Evolutionary conservation across 2,113 vertebrate genomes (phyloP).

Genomic region (Bos javanicus): DNA sequence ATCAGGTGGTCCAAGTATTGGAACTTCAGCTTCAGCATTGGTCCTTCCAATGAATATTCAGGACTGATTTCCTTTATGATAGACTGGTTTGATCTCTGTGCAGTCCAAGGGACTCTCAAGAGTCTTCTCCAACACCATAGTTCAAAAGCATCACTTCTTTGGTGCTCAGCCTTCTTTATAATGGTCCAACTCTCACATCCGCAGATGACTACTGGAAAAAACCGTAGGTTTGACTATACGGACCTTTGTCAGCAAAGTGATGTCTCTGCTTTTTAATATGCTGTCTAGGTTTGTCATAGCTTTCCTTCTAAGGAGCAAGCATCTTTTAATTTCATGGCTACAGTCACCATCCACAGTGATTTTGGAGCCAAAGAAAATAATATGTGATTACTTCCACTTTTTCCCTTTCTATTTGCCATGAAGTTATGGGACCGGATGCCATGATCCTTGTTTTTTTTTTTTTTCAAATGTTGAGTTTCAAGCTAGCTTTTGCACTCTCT

Average conservation of each 20-base stretch:
- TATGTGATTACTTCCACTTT: not conserved
- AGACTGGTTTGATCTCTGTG: not conserved
- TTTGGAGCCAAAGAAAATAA: not conserved
- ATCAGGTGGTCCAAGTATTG: not conserved
- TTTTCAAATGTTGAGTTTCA: not conserved
- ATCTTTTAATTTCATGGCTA: not conserved
- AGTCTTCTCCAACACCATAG: not conserved
- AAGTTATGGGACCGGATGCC: not conserved
- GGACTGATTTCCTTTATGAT: not conserved
- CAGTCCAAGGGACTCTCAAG: not conserved
- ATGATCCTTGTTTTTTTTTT: not conserved
- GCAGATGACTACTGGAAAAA: not conserved
- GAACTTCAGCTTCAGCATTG: not conserved
- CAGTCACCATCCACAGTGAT: not conserved
- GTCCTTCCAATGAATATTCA: not conserved
- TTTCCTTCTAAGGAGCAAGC: not conserved
- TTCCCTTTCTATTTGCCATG: not conserved
- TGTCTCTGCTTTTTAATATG: not conserved
- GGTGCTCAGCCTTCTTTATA: not conserved
- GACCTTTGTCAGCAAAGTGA: not conserved
- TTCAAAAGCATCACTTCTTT: not conserved
- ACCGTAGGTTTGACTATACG: not conserved
- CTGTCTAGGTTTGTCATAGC: not conserved
- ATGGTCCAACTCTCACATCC: not conserved
- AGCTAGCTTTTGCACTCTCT: not conserved